Evolutionary conservation across 2,797 vertebrate species (phyloP).

Genomic region (Jordanella pulchra): DNA sequence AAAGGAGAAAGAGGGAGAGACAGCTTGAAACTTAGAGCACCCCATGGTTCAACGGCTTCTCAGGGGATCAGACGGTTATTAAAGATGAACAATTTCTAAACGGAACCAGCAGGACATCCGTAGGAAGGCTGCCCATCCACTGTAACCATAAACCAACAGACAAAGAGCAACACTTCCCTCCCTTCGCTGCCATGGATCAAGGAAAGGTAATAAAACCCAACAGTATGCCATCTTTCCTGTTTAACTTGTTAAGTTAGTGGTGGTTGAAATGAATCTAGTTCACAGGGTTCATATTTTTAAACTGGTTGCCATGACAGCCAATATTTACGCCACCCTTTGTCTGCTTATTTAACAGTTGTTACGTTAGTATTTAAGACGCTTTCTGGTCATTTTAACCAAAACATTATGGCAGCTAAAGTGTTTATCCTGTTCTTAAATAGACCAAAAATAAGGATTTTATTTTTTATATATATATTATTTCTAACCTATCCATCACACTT

Average conservation of each 20-base stretch:
- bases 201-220: conserved; percentile 66
- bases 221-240: not conserved
- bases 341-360: not conserved
- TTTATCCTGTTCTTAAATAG: not conserved
- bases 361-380: not conserved
- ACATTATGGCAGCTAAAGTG: not conserved
- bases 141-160: conserved; percentile 18
- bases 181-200: conserved; percentile 63
- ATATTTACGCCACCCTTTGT: not conserved
- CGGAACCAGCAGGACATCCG: not conserved
- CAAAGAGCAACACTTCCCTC: not conserved
- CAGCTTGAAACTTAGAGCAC: not conserved
- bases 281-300: conserved; percentile 10
- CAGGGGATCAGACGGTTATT: not conserved
- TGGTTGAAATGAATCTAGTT: conserved; percentile 3
- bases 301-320: conserved; percentile 12
- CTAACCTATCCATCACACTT: not conserved
- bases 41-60: not conserved
- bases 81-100: conserved; percentile 30
- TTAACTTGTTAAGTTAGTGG: conserved; percentile 14
- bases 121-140: conserved; percentile 19
- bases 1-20: not conserved
- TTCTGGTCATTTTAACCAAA: not conserved
- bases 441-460: not conserved
- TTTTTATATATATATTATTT: not conserved